Conservation (phyloP, 2,797 vertebrate genomes). For the Galago senegalensis region DNA sequence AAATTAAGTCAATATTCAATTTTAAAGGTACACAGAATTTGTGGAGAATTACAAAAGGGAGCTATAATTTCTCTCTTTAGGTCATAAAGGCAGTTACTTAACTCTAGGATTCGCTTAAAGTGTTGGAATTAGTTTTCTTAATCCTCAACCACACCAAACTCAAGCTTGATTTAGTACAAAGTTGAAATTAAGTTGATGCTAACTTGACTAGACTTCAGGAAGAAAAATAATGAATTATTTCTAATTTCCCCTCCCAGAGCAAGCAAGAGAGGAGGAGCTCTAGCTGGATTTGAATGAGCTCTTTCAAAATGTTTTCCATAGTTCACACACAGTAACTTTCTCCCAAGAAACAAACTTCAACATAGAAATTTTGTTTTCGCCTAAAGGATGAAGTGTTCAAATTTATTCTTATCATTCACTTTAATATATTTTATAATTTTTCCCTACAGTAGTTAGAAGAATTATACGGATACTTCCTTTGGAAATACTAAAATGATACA, state of each 20-base stretch:
- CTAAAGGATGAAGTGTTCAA: constrained; percentile 12
- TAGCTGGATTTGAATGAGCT: not conserved
- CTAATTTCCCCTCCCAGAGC: not conserved
- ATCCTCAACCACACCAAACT: constrained; percentile 30
- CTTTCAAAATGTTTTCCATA: constrained; percentile 45
- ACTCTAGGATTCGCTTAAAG: constrained; percentile 41
- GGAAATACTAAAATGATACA: not conserved
- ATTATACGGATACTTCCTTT: not conserved
- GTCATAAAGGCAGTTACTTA: not conserved
- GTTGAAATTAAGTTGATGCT: constrained; percentile 50
- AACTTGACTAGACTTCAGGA: constrained; percentile 28
- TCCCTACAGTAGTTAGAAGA: not conserved
- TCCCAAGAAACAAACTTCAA: not conserved
- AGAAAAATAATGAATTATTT: constrained; percentile 23
- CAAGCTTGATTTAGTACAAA: not conserved
- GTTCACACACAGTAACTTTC: not conserved
- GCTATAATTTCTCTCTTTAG: constrained; percentile 13
- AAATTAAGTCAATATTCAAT: not conserved
- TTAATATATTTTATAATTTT: not conserved
- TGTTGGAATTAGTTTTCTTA: constrained; percentile 37
- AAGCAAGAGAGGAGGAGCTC: not conserved
- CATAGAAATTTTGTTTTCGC: constrained; percentile 8
- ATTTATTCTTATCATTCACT: not conserved
- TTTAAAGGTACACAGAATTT: not conserved
- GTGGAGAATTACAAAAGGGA: constrained; percentile 20